Base-by-base conservation (phyloP, 2,888 invertebrate genomes). In the Drosophila limbata region DNA sequence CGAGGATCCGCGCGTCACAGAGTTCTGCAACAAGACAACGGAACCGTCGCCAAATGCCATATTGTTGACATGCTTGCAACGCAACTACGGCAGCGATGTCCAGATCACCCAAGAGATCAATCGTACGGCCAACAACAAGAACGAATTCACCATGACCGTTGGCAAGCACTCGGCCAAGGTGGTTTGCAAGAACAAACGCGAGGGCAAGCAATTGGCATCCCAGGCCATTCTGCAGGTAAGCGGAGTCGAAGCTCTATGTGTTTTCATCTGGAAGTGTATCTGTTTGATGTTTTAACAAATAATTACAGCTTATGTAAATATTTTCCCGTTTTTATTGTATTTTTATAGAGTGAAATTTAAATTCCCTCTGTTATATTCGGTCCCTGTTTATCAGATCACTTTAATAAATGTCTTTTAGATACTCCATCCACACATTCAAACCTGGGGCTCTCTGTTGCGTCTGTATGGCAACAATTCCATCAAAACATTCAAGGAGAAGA, bases 41-140 rank as follows among this genome's bases (percentile, higher is more conserved):
- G 98, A 99, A 93, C 98, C 98, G 0, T 96, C 97, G 10, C 99
- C 99, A 0, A 98, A 98, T 93, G 96, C 98, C 81, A 97, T 99
- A 74, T 94, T 99, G 60, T 93, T 98, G 50, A 98, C 98, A 5
- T 98, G 98, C 90, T 94, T 98, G 67, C 96, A 98, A 91, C 93
- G 98, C 77, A 98, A 99, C 93, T 98, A 97, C 92, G 98, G 98
- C 35, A 97, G 96, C 37, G 97, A 98, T 92, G 95, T 97, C 48
- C 95, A 97, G 89, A 97, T 98, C 68, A 95, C 96, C 81, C 97
- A 97, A 82, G 96, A 97, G 90, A 96, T 97, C 79, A 97, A 96
- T 90, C 96, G 97, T 33, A 93, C 97, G 51, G 96, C 97, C 89
- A 96, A 97, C 91, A 97, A 98, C 92, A 96, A 96, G 89, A 98